Evolutionary conservation across 2,888 invertebrate genomes (phyloP).

Genomic region (Litoditis marina): DNA sequence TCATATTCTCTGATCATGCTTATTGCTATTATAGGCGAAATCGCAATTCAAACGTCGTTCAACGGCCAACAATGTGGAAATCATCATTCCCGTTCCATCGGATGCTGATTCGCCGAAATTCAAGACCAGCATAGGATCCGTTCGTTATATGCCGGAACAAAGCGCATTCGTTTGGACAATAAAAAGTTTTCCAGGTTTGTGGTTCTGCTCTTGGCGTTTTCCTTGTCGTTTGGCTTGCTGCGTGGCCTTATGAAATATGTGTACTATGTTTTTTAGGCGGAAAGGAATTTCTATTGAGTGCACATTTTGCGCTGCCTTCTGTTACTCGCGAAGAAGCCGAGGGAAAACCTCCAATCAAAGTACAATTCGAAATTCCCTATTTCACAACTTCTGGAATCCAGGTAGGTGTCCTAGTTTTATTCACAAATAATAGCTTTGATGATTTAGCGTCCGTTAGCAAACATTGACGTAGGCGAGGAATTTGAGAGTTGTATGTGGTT

Average conservation of each 20-base stretch:
- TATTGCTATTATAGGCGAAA: slow-evolving; percentile 71
- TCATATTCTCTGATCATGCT: no score
- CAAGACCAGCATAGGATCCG: slow-evolving; percentile 72
- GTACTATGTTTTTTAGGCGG: slow-evolving; percentile 70
- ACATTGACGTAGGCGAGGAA: neutral
- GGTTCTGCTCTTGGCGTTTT: neutral
- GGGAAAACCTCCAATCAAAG: slow-evolving; percentile 94
- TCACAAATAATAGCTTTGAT: neutral
- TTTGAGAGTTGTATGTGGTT: no score
- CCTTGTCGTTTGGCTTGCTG: neutral
- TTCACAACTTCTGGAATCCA: slow-evolving; percentile 98
- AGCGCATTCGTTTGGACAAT: slow-evolving; percentile 85
- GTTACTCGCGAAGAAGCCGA: slow-evolving; percentile 89
- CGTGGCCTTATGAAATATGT: neutral
- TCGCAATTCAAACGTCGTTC: slow-evolving; percentile 95
- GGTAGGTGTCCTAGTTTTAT: slow-evolving; percentile 66
- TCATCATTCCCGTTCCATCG: slow-evolving; percentile 88
- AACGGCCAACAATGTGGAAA: slow-evolving; percentile 97
- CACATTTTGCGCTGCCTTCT: slow-evolving; percentile 93
- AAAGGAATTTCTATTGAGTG: slow-evolving; percentile 95
- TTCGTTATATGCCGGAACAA: slow-evolving; percentile 93
- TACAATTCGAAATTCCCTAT: slow-evolving; percentile 97
- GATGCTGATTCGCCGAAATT: slow-evolving; percentile 98
- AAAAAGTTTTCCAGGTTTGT: slow-evolving; percentile 56
- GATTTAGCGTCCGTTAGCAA: no score